Evolutionary conservation across 2,797 vertebrate species (phyloP).

Genomic region (Chaetodon trifasciatus): DNA sequence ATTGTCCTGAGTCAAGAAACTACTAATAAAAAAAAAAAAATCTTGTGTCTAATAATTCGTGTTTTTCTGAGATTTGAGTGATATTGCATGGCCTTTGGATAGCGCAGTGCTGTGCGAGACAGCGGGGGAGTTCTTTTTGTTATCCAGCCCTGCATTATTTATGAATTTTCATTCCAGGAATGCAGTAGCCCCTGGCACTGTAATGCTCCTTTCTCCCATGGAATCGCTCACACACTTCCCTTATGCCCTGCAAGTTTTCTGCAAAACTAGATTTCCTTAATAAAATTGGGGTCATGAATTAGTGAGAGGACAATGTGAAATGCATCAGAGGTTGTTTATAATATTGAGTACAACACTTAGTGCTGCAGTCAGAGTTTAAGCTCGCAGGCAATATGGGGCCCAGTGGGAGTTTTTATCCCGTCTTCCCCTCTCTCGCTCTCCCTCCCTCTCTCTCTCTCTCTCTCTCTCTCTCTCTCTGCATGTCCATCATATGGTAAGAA

Average conservation of each 20-base stretch:
- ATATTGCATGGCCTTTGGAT: slow-evolving; percentile 79
- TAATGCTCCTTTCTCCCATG: slow-evolving; percentile 74
- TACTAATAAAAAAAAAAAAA: slow-evolving; percentile 18
- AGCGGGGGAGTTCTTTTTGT: slow-evolving; percentile 82
- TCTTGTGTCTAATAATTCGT: slow-evolving; percentile 70
- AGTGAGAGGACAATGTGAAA: slow-evolving; percentile 71
- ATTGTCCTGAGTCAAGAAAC: slow-evolving; percentile 59
- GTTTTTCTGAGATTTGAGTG: slow-evolving; percentile 77
- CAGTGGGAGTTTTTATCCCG: slow-evolving; percentile 60
- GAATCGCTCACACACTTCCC: slow-evolving; percentile 63
- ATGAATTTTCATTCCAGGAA: slow-evolving; percentile 87
- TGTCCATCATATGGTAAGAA: slow-evolving; percentile 66
- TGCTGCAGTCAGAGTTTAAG: slow-evolving; percentile 63
- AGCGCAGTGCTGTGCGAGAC: slow-evolving; percentile 69
- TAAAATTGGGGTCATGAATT: slow-evolving; percentile 78
- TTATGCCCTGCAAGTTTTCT: slow-evolving; percentile 60
- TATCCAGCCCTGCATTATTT: slow-evolving; percentile 86
- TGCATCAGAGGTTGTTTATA: slow-evolving; percentile 65
- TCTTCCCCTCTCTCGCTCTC: slow-evolving; percentile 6
- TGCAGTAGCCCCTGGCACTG: slow-evolving; percentile 82
- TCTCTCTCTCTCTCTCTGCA: slow-evolving; percentile 23
- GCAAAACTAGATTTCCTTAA: slow-evolving; percentile 70
- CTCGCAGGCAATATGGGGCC: slow-evolving; percentile 52
- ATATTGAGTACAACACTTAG: slow-evolving; percentile 64
- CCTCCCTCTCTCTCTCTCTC: not conserved